A percentile compares a stretch with the other conserved stretches of the same genome.
These are phyloP conservation scores for Cherax quadricarinatus DNA, from an alignment of 1,140 invertebrate species.

Conservation along the genomic window DNA sequence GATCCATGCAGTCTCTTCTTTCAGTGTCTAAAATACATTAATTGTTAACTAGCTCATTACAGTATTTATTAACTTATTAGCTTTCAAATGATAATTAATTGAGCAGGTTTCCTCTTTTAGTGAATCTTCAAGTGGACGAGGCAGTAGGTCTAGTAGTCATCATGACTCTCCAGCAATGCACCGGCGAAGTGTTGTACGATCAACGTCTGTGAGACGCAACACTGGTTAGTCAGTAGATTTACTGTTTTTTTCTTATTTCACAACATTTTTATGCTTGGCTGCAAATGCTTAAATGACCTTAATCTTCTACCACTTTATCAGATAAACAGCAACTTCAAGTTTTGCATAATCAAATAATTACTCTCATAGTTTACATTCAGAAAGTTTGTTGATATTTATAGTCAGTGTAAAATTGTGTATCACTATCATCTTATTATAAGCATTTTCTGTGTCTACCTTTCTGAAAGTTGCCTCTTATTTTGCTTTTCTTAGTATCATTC, in stretches of 20 bases:
- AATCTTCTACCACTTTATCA: not conserved
- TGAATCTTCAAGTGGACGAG: slow-evolving; percentile 58
- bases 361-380: not conserved
- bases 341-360: not conserved
- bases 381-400: not conserved
- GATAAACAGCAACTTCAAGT: not conserved
- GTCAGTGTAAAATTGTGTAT: not conserved
- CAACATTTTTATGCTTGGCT: slow-evolving; percentile 40
- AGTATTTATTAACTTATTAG: not conserved
- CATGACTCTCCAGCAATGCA: slow-evolving; percentile 53
- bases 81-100: not conserved
- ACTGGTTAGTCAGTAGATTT: slow-evolving; percentile 57
- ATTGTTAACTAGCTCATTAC: no score
- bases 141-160: slow-evolving; percentile 54
- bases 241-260: not conserved
- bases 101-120: slow-evolving; percentile 2
- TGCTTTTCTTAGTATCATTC: not conserved
- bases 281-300: slow-evolving; percentile 38
- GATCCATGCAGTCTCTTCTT: no score
- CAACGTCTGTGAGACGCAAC: slow-evolving; percentile 58
- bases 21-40: no score
- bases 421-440: not conserved
- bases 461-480: not conserved
- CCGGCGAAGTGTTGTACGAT: slow-evolving; percentile 37
- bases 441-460: not conserved